Evolutionary conservation across 2,113 vertebrate species (phyloP).

Genomic region (Passerina amoena): DNA sequence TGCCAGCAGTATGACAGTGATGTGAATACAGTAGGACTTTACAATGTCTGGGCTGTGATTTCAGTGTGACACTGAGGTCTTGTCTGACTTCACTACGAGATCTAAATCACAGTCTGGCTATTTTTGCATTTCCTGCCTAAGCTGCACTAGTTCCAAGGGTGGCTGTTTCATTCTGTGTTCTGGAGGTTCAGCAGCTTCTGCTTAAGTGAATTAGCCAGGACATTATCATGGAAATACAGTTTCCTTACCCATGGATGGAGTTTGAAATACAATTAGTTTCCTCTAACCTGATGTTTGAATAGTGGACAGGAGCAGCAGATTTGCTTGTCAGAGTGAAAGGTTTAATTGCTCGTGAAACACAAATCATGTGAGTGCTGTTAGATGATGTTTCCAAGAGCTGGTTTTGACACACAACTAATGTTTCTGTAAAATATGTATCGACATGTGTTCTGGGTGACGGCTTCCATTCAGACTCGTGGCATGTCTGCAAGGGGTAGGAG

Average conservation of each 20-base stretch:
- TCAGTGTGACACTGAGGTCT: conserved; percentile 47
- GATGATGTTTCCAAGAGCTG: conserved; percentile 29
- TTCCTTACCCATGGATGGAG: neutral
- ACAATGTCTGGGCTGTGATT: conserved; percentile 43
- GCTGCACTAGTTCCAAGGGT: neutral
- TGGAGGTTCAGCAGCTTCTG: neutral
- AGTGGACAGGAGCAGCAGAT: neutral
- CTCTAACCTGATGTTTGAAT: neutral
- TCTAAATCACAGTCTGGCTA: conserved; percentile 33
- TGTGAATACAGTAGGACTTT: conserved; percentile 30
- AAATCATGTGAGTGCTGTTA: neutral
- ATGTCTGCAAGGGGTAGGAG: neutral
- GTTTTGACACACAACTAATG: conserved; percentile 19
- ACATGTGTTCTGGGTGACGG: neutral
- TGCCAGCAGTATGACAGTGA: conserved; percentile 23
- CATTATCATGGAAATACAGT: neutral
- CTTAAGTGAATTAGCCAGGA: neutral
- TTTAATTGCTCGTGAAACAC: conserved; percentile 47
- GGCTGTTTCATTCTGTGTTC: neutral
- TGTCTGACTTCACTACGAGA: neutral
- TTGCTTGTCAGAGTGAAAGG: neutral
- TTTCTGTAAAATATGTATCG: conserved; percentile 37
- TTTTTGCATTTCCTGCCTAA: conserved; percentile 33
- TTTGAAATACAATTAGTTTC: neutral
- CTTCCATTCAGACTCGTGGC: neutral